These are phyloP conservation scores for Tetramorium bicarinatum DNA, from an alignment of 2,888 invertebrate genomes.

Conservation along the genomic window DNA sequence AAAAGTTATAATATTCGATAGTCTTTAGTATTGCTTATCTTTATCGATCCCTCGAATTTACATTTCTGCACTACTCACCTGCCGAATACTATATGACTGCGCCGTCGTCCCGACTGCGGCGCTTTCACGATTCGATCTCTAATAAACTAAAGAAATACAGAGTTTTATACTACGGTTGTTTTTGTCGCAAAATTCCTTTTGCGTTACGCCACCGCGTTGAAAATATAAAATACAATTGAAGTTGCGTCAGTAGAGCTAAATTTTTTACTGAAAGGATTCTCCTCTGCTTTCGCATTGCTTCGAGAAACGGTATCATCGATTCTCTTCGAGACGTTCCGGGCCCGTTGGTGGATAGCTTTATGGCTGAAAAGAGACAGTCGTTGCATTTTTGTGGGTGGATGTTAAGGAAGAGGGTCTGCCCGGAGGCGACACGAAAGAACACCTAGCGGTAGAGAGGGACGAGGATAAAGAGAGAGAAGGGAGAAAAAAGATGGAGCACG, in stretches of 20 bases:
- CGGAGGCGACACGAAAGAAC: conserved; percentile 63
- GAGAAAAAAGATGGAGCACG: conserved; percentile 53
- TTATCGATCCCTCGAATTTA: conserved; percentile 45
- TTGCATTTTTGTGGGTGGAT: conserved; percentile 76
- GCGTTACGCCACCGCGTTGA: neutral
- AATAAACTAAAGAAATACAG: conserved; percentile 14
- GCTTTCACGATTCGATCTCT: conserved; percentile 11
- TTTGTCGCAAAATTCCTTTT: neutral
- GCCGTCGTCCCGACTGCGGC: neutral
- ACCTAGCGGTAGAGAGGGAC: conserved; percentile 25
- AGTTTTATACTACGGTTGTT: conserved; percentile 24
- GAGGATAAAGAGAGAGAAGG: conserved; percentile 17
- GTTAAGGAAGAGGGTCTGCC: conserved; percentile 73
- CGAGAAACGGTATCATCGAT: conserved; percentile 52
- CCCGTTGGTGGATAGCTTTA: conserved; percentile 58
- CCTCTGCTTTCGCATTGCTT: neutral
- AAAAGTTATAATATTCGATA: conserved; percentile 32
- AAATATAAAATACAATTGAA: neutral
- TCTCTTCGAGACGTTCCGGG: conserved; percentile 47
- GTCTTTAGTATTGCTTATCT: conserved; percentile 44
- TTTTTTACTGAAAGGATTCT: neutral
- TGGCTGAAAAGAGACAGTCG: conserved; percentile 66
- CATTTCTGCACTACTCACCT: conserved; percentile 41
- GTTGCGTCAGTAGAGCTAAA: conserved; percentile 16
- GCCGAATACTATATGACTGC: conserved; percentile 7